Conservation (phyloP, 2,888 invertebrate genomes). For the Pasiphila rectangulata region DNA sequence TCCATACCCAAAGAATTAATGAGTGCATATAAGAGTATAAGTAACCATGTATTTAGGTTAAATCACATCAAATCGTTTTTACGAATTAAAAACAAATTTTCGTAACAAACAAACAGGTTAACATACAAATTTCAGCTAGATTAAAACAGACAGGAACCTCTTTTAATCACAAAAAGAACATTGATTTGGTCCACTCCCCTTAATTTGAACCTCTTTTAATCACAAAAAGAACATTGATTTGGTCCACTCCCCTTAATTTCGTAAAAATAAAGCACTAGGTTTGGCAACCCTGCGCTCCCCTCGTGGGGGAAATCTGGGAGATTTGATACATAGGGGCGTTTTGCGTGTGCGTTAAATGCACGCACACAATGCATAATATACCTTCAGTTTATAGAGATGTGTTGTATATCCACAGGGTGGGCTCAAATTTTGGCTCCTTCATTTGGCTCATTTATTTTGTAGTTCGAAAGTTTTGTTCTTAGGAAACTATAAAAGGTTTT, state of each 20-base stretch:
- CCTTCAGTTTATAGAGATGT: too few relatives aligned
- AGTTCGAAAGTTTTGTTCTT: too few relatives aligned
- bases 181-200: conserved; percentile 5
- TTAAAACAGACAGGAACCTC: conserved; percentile 3
- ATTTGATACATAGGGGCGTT: conserved; percentile 51
- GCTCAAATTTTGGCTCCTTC: too few relatives aligned
- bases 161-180: conserved; percentile 6
- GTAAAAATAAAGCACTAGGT: conserved; percentile 24
- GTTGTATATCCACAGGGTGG: too few relatives aligned
- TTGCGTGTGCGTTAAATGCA: conserved; percentile 36
- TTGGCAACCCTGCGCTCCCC: conserved; percentile 46
- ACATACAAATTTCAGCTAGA: neutral
- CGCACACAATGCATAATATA: conserved; percentile 27
- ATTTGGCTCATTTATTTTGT: too few relatives aligned
- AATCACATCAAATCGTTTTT: too few relatives aligned
- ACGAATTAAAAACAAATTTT: too few relatives aligned
- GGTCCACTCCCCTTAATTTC: conserved; percentile 11
- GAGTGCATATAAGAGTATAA: too few relatives aligned
- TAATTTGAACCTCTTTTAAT: conserved; percentile 10
- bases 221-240: conserved; percentile 1
- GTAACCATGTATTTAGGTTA: too few relatives aligned
- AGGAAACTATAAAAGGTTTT: too few relatives aligned
- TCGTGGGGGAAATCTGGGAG: conserved; percentile 48
- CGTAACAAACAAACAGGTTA: neutral
- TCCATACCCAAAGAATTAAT: too few relatives aligned